Evolutionary conservation across 2,113 vertebrate species (phyloP).

Genomic region (Upupa epops): DNA sequence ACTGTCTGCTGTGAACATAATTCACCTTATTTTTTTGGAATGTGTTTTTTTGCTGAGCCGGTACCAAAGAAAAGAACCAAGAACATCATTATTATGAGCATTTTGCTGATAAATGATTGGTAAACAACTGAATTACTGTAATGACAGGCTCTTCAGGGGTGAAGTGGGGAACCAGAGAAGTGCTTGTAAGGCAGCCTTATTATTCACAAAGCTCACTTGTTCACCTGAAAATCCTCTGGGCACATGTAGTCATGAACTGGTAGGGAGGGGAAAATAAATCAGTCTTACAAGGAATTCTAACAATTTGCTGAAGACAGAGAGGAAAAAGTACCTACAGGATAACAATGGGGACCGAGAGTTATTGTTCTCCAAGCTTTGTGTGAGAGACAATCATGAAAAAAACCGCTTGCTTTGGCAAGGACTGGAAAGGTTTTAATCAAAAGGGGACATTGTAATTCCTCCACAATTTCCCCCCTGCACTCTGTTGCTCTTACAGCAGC

Average conservation of each 20-base stretch:
- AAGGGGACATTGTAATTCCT: not conserved
- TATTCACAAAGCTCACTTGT: not conserved
- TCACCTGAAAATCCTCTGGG: not conserved
- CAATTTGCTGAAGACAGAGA: not conserved
- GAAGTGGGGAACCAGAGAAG: not conserved
- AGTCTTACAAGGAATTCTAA: not conserved
- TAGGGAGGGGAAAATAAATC: not conserved
- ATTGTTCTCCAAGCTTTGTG: fast-evolving
- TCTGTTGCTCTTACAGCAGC: not conserved
- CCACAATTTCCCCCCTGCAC: not conserved
- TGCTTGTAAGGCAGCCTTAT: not conserved
- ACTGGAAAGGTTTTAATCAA: no score
- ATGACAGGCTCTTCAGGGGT: not conserved
- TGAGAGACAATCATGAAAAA: not conserved
- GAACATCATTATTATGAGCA: not conserved
- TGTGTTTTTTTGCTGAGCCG: not conserved
- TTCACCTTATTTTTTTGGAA: no score
- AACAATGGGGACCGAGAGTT: not conserved
- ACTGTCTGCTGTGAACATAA: not conserved
- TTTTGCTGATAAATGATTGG: not conserved
- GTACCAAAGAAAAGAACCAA: not conserved
- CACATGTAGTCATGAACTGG: not conserved
- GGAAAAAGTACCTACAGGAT: not conserved
- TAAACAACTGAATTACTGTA: not conserved
- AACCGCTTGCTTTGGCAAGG: not conserved